These are phyloP conservation scores for Heliconius charithonia DNA, from an alignment of 2,888 invertebrate genomes.

Conservation along the genomic window DNA sequence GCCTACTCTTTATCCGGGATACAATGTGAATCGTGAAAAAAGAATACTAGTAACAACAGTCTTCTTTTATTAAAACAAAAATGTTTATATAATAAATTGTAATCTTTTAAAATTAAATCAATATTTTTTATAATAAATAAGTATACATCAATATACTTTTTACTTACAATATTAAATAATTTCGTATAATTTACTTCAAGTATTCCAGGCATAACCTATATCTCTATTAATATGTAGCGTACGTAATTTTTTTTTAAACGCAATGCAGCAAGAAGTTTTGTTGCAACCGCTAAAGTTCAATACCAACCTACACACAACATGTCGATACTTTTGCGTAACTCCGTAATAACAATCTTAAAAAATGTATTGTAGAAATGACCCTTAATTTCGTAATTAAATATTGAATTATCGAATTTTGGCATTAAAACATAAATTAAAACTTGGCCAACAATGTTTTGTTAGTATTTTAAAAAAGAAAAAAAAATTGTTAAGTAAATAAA, in stretches of 20 bases:
- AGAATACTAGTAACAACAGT: not conserved
- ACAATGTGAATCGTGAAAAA: too few species aligned
- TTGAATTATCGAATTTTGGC: not conserved
- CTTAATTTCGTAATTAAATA: too few species aligned
- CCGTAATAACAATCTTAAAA: too few species aligned
- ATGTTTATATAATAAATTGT: not conserved
- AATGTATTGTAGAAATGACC: too few species aligned
- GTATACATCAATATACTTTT: too few species aligned
- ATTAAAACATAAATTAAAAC: not conserved
- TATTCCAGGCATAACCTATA: too few species aligned
- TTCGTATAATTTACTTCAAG: too few species aligned
- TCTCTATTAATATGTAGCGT: too few species aligned
- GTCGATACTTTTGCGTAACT: too few species aligned
- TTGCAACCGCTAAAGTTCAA: not conserved
- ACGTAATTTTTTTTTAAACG: not conserved
- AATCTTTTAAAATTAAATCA: not conserved
- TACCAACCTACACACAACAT: not conserved
- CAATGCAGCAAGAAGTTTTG: conserved; percentile 5
- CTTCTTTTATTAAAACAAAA: too few species aligned
- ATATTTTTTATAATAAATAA: not conserved
- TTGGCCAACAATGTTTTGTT: not conserved
- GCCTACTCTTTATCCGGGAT: too few species aligned
- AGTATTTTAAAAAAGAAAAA: not conserved
- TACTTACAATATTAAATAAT: too few species aligned
- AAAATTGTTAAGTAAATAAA: not conserved